Conservation (phyloP, 2,113 vertebrate genomes). For the Gambusia affinis region DNA sequence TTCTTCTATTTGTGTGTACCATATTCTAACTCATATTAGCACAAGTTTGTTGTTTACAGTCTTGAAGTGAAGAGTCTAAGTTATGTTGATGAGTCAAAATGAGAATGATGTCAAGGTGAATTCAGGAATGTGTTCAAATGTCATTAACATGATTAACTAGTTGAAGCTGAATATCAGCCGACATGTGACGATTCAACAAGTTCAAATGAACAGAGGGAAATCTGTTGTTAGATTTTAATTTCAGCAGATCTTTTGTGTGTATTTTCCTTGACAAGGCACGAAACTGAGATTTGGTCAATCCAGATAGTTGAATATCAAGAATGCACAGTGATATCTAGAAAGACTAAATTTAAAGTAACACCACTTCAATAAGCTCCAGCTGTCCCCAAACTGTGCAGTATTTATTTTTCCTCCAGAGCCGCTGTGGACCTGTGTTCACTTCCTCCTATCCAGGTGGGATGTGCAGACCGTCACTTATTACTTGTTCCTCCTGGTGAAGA, state of each 20-base stretch:
- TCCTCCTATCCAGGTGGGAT: neutral
- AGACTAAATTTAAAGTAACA: neutral
- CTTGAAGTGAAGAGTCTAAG: slow-evolving; percentile 62
- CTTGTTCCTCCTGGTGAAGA: neutral
- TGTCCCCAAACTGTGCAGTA: neutral
- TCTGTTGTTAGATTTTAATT: neutral
- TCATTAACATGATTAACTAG: slow-evolving; percentile 20
- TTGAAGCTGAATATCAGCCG: slow-evolving; percentile 11
- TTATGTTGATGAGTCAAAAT: neutral
- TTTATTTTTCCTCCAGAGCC: neutral
- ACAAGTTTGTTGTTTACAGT: slow-evolving; percentile 75
- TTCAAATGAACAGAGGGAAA: neutral
- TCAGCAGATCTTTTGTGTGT: neutral
- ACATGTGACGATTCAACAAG: neutral
- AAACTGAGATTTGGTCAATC: neutral
- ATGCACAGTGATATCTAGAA: neutral
- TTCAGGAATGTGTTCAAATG: neutral
- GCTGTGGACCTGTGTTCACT: too few relatives aligned
- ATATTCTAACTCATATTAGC: slow-evolving; percentile 58
- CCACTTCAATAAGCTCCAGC: neutral
- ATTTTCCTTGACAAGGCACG: neutral
- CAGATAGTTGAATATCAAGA: neutral
- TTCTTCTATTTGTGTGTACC: slow-evolving; percentile 5
- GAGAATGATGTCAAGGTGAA: slow-evolving; percentile 15
- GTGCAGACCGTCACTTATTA: neutral